Conservation (phyloP, 2,797 vertebrate species). For the Antennarius maculatus region DNA sequence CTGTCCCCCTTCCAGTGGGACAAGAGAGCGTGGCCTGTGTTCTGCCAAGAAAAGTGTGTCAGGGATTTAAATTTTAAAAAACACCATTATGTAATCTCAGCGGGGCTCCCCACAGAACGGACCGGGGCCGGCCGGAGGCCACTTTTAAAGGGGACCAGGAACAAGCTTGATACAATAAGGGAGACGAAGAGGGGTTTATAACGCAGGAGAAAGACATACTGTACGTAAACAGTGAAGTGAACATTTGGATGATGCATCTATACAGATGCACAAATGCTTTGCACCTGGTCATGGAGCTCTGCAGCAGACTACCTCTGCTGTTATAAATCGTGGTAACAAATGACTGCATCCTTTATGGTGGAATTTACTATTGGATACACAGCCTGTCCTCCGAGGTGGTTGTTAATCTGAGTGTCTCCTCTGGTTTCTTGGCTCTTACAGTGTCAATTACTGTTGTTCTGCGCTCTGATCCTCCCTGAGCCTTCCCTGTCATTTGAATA, state of each 20-base stretch:
- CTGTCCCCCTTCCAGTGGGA: conserved; percentile 47
- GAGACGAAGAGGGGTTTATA: background rate
- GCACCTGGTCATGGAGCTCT: conserved; percentile 41
- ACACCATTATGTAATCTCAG: conserved; percentile 72
- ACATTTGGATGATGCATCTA: conserved; percentile 10
- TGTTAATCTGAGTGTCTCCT: conserved; percentile 39
- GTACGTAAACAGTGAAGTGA: conserved; percentile 11
- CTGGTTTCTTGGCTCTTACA: conserved; percentile 20
- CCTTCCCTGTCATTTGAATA: conserved; percentile 48
- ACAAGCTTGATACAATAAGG: conserved; percentile 16
- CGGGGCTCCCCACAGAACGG: conserved; percentile 40
- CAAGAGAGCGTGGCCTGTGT: conserved; percentile 51
- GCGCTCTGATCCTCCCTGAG: conserved; percentile 7
- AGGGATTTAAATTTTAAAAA: conserved; percentile 65
- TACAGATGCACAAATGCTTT: conserved; percentile 30
- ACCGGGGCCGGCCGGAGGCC: conserved; percentile 39
- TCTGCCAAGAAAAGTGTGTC: conserved; percentile 70
- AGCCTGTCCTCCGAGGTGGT: conserved; percentile 28
- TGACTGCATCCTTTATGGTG: conserved; percentile 33
- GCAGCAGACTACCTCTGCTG: conserved; percentile 23
- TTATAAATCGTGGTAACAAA: conserved; percentile 42
- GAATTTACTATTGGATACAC: conserved; percentile 53
- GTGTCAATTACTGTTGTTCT: conserved; percentile 33
- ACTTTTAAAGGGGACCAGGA: background rate
- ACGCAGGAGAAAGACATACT: background rate